Evolutionary conservation across 2,888 invertebrate species (phyloP).

Genomic region (Yponomeuta malinellus): DNA sequence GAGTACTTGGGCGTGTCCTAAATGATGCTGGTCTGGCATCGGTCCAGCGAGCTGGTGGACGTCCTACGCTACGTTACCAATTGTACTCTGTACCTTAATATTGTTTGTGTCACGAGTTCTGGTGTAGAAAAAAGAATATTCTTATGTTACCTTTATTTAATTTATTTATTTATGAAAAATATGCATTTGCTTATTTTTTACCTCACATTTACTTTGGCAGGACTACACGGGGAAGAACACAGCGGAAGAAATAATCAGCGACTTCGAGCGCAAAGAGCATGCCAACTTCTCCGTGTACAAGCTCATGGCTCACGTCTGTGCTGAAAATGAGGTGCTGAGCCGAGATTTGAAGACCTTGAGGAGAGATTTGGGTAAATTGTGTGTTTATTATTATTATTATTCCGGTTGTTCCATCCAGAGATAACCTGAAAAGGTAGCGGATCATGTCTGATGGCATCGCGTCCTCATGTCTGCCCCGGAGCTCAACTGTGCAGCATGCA

Average conservation of each 20-base stretch:
- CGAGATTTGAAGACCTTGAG: conserved; percentile 31
- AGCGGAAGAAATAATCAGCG: conserved; percentile 72
- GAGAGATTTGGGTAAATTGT: conserved; percentile 34
- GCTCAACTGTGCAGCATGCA: too few species aligned
- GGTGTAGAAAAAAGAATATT: too few species aligned
- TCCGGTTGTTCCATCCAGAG: not conserved
- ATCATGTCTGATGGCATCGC: too few species aligned
- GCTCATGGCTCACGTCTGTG: conserved; percentile 78
- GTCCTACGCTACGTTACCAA: too few species aligned
- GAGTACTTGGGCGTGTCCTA: too few species aligned
- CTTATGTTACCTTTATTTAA: too few species aligned
- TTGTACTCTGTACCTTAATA: too few species aligned
- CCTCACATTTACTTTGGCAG: conserved; percentile 30
- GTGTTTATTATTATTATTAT: conserved; percentile 1
- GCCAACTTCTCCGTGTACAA: conserved; percentile 85
- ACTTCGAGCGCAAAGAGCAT: conserved; percentile 80
- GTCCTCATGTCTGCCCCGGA: too few species aligned
- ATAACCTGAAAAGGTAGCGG: too few species aligned
- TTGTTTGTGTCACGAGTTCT: too few species aligned
- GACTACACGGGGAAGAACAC: conserved; percentile 67
- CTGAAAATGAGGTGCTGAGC: conserved; percentile 44
- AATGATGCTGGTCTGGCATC: too few species aligned
- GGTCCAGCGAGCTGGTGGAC: too few species aligned
- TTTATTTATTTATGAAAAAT: not conserved
- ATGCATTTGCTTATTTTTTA: not conserved